These are phyloP conservation scores for Notodonta ziczac DNA, from an alignment of 2,888 invertebrate genomes.

Conservation along the genomic window DNA sequence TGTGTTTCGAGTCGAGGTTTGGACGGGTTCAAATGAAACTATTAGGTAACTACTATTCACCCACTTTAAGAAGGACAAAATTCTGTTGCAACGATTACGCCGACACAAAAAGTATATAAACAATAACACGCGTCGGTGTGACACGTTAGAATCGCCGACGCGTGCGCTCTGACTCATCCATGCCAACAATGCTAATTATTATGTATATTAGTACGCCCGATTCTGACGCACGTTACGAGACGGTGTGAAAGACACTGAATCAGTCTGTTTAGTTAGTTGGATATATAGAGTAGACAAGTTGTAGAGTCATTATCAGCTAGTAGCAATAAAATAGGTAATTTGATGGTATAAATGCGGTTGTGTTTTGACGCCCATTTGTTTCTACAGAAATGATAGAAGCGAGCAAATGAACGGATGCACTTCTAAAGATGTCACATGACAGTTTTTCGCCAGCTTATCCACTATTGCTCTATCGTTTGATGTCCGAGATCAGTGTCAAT, in stretches of 20 bases:
- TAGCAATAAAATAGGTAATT: too few species aligned
- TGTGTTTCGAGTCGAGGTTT: neutral
- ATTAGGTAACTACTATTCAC: too few species aligned
- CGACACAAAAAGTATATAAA: neutral
- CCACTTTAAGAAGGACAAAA: too few species aligned
- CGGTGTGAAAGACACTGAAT: neutral
- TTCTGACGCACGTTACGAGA: neutral
- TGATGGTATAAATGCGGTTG: too few species aligned
- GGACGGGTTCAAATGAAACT: too few species aligned
- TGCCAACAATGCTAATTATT: neutral
- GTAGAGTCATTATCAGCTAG: neutral
- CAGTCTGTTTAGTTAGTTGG: neutral
- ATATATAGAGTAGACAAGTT: neutral
- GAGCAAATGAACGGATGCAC: too few species aligned
- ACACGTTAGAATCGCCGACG: neutral
- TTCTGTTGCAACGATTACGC: too few species aligned
- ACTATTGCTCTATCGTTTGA: too few species aligned
- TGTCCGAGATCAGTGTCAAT: neutral
- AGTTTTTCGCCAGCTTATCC: too few species aligned
- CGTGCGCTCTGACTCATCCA: neutral
- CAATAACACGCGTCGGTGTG: conserved; percentile 6
- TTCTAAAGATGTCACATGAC: too few species aligned
- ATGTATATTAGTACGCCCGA: neutral
- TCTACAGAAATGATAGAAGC: too few species aligned
- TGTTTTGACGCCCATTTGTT: too few species aligned